Base-by-base conservation (phyloP, 2,113 vertebrate genomes). In the Corythaixoides concolor region DNA sequence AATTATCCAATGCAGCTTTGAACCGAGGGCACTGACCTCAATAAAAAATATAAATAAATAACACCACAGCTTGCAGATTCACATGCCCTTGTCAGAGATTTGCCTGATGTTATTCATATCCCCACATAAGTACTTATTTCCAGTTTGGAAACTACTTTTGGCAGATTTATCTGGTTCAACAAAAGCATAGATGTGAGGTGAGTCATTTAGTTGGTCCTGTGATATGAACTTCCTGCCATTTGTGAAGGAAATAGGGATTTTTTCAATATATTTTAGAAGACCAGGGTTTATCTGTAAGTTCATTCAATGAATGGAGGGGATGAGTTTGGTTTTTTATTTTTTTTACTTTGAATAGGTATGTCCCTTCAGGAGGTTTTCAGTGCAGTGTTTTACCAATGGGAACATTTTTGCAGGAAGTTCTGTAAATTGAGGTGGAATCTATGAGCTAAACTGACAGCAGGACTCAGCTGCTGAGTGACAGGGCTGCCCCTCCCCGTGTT, bases 21-120 rank as follows among this genome's bases (percentile, higher is more conserved):
- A 93, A 97, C 62, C 9, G 55, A 80, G 49, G 74, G 39, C 56
- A 37, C 59, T 93, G 90, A 93, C 95, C 93, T 93, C 90, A 94
- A 88, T 89, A 83, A 83, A 95, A 95, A 94, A 72, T 60, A 67
- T 50, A 85, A 89, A 95, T 78, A 94, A 94, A 88, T 94, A 93
- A 89, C 70, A 91, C 50, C n/a, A 76, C 3, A 8, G 33, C 63
- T 20, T 84, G 41, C 33, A 76, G 72, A 95, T 95, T 94, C 91
- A 45, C 73, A 96, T 95, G 86, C 84, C 67, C 88, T 89, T 95
- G 62, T 92, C 53, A 73, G 72, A 89, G 70, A 43, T 83, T 95
- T 88, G 22, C 69, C 49, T 85, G 74, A 64, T 92, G 60, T 96
- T 91, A 92, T 89, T 94, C 89, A 95, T 83, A 56, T 94, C 87